These are phyloP conservation scores for Vanessa atalanta DNA, from an alignment of 1,140 invertebrate species.

Conservation along the genomic window DNA sequence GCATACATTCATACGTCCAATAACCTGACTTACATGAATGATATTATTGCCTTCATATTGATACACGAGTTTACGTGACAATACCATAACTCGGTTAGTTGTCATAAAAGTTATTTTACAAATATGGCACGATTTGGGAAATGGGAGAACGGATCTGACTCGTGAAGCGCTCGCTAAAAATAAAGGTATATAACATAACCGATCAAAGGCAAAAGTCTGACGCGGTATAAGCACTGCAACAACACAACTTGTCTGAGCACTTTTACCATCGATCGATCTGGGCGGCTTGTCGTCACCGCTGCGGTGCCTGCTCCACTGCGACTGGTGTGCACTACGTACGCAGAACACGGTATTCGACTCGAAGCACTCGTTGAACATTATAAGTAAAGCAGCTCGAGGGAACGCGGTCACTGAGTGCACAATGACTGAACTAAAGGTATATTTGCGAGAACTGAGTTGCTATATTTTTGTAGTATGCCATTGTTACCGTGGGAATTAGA, in stretches of 20 bases:
- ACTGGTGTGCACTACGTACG: neutral
- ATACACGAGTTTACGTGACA: no score
- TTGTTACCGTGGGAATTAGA: slow-evolving; percentile 6
- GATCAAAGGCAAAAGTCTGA: neutral
- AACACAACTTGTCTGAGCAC: neutral
- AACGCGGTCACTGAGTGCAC: neutral
- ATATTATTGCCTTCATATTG: no score
- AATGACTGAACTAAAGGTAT: neutral
- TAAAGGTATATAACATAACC: neutral
- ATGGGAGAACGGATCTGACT: no score
- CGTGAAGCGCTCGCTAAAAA: neutral
- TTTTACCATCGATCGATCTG: neutral
- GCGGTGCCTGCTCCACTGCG: neutral
- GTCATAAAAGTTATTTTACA: no score
- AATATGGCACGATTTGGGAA: no score
- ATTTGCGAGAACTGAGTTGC: neutral
- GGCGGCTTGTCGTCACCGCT: neutral
- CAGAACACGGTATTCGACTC: neutral
- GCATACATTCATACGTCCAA: no score
- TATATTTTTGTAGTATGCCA: neutral
- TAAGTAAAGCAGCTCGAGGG: neutral
- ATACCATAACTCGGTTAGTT: no score
- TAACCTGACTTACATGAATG: no score
- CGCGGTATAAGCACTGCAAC: neutral
- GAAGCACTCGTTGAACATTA: neutral